Base-by-base conservation (phyloP, 2,113 vertebrate species). In the Anolis sagrei region DNA sequence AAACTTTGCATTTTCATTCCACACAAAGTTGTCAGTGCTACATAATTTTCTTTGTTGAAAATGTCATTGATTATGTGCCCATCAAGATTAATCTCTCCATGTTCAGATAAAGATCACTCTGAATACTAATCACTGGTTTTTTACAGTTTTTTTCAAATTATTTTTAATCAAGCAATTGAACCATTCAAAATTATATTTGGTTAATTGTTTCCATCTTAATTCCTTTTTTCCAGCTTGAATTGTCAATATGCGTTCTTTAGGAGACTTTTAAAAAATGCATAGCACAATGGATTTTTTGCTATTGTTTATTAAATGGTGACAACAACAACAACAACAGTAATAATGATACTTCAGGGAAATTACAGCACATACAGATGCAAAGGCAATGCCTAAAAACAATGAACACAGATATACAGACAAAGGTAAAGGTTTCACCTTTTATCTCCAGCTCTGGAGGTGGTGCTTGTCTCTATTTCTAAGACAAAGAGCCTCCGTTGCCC, bases 21-120 rank as follows among this genome's bases (percentile, higher is more conserved):
- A 92, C 69, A 81, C 92, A 86, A 90, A 85, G 27, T 91, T 94
- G 79, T 88, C 87, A 91, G 89, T 92, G 87, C 2, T 78, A 69
- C 74, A 92, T 83, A 94, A 92, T 82, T 62, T 18, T 92, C 81
- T 92, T 86, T 95, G 85, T 89, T 83, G 93, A 94, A 96, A 94
- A 84, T 88, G 61, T 86, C 89, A 93, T 84, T 93, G 89, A 92
- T 87, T 92, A 54, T 89, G 74, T 86, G 88, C 85, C 90, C 86
- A 79, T 89, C 88, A 23, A 69, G 49, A 91, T 66, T 90, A 88
- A 92, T 85, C 95, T 84, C 92, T 88, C 87, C 93, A 91, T 90
- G 88, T 90, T 90, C 86, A 79, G 1, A 79, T 54, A 87, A 85
- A 84, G 0, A 77, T 86, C 79, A 32, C 85, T 90, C 87, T 93